Conservation (phyloP, 1,140 invertebrate species). For the Dolichoris vasculosae region DNA sequence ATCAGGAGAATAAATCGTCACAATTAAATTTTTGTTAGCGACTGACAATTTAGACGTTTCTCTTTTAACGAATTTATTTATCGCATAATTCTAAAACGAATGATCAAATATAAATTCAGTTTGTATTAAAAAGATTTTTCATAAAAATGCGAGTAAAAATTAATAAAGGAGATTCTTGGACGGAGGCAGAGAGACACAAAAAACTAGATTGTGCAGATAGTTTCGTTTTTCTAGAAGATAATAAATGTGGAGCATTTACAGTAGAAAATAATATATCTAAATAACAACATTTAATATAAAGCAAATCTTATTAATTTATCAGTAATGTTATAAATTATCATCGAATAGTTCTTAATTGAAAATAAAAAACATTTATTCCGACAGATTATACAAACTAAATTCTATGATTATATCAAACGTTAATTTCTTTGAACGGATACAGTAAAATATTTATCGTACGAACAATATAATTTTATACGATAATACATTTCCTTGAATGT, state of each 20-base stretch:
- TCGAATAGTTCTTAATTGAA: no score
- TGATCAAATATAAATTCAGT: slow-evolving; percentile 42
- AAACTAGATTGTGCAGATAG: slow-evolving; percentile 43
- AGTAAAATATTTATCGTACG: not conserved
- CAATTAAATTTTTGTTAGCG: slow-evolving; percentile 24
- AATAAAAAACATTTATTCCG: no score
- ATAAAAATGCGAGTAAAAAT: slow-evolving; percentile 45
- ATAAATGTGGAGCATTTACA: not conserved
- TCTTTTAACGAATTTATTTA: slow-evolving; percentile 33
- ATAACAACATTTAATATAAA: not conserved
- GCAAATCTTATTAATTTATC: not conserved
- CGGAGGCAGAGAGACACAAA: slow-evolving; percentile 51
- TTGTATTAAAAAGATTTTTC: slow-evolving; percentile 33
- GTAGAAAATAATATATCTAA: not conserved
- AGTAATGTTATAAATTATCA: no score
- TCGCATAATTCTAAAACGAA: slow-evolving; percentile 28
- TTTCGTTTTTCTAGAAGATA: not conserved
- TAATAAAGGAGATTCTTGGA: slow-evolving; percentile 44
- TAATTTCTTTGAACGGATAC: not conserved
- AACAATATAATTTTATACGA: no score
- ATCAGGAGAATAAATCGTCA: slow-evolving; percentile 21
- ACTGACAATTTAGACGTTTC: slow-evolving; percentile 38
- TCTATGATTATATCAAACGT: no score
- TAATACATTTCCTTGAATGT: no score
- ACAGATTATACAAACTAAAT: no score